Percentiles rank a stretch among this genome's conserved stretches.
Conservation (phyloP, 2,888 invertebrate genomes). For the Drosophila formosana region DNA sequence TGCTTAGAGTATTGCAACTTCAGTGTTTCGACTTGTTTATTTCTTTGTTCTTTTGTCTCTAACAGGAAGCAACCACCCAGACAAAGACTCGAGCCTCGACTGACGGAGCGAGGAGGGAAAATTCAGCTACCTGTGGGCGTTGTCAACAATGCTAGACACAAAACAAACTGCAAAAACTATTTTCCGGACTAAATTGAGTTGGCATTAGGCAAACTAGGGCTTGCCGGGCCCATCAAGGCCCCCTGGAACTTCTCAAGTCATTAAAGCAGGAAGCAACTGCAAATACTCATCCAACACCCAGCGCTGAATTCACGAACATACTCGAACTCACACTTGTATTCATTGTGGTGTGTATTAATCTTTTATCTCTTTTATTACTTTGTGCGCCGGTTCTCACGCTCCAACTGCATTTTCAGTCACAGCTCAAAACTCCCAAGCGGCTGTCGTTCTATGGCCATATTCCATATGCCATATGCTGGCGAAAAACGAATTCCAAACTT, state of each 20-base stretch:
- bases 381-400: slow-evolving; percentile 63
- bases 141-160: slow-evolving; percentile 42
- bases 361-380: slow-evolving; percentile 23
- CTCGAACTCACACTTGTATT: slow-evolving; percentile 11
- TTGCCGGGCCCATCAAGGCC: slow-evolving; percentile 39
- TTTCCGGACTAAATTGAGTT: slow-evolving; percentile 45
- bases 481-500: slow-evolving; percentile 25
- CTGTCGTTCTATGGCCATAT: slow-evolving; percentile 23
- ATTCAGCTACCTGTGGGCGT: slow-evolving; percentile 51
- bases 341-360: slow-evolving; percentile 16
- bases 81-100: slow-evolving; percentile 26
- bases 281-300: slow-evolving; percentile 3
- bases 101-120: background rate
- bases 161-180: slow-evolving; percentile 24
- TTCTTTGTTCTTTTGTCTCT: slow-evolving; percentile 26
- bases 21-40: slow-evolving; percentile 4
- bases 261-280: slow-evolving; percentile 17
- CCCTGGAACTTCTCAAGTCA: slow-evolving; percentile 8
- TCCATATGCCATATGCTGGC: slow-evolving; percentile 29
- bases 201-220: slow-evolving; percentile 56
- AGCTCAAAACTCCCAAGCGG: slow-evolving; percentile 15
- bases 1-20: slow-evolving; percentile 13
- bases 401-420: slow-evolving; percentile 40
- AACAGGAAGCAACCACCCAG: slow-evolving; percentile 39
- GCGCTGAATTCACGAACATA: slow-evolving; percentile 14